Evolutionary conservation across 23 tunicate species (phyloP), one percentile per base, ranked within the genome.

Genomic region (Phallusia fumigata): DNA sequence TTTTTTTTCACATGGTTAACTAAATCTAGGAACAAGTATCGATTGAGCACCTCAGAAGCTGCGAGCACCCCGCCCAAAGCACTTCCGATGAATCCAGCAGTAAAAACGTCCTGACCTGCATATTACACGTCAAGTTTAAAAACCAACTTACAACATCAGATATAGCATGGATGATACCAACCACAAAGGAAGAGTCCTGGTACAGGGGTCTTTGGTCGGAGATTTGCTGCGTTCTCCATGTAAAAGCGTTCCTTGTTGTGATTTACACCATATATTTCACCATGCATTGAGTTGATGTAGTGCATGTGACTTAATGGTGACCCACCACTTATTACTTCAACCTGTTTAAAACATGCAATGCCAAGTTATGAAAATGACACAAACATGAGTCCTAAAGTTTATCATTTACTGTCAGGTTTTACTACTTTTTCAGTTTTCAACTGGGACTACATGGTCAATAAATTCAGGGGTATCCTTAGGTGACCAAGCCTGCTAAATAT

Each of bases 221-320:
- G 51, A 30, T 85, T 64, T 26, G 81, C 81, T 19, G 88, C 90
- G 58, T 90, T 79, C 0, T 88, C 87, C 0, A 65, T 21, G 22
- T 65, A 65, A 85, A 88, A 93, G 45, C 98, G 81, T 64, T 82
- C 84, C 53, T 73, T 88, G 26, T 76, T 77, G 79, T 93, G 98
- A 80, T 88, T 77, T 24, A 82, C 50, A 8, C 98, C 98, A 73
- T 93, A 93, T 19, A 93, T 93, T 53, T 93, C 98, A 31, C 98
- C 98, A 83, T 93, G 87, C 58, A 78, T 79, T 33, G 82, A 65
- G 65, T 86, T 91, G 18, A 93, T 50, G 73, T 93, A 93, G 69
- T 88, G 81, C 49, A 52, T 52, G 77, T 93, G 98, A 40, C 84
- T 93, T 50, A 93, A 76, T 32, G 98, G 98, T 0, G 93, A 75